These are phyloP conservation scores for Rafetus swinhoei DNA, from an alignment of 2,113 vertebrate genomes.

Conservation along the genomic window DNA sequence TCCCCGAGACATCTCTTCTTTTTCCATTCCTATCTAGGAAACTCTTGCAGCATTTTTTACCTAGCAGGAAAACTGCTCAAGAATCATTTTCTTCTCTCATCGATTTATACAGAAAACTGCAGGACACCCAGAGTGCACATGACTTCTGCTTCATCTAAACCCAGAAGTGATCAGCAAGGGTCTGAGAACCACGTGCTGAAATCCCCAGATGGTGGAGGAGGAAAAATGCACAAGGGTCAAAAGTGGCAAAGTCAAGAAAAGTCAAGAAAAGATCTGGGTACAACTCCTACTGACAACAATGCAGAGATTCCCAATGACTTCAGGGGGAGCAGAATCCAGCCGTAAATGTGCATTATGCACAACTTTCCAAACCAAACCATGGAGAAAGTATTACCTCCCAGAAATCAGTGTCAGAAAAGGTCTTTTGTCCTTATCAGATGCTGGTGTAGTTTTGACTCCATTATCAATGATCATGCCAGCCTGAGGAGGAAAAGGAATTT, in stretches of 20 bases:
- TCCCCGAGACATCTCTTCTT: no score
- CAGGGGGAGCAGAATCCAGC: not conserved
- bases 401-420: conserved; percentile 93
- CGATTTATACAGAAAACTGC: not conserved
- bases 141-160: not conserved
- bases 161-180: not conserved
- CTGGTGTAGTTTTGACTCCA: conserved; percentile 93
- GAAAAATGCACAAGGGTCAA: not conserved
- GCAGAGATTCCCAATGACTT: not conserved
- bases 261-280: not conserved
- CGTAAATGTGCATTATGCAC: not conserved
- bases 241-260: no score
- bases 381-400: conserved; percentile 84
- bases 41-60: no score
- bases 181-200: not conserved
- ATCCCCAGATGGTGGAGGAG: not conserved
- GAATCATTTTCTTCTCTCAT: not conserved
- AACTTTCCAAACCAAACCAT: not conserved
- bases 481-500: conserved; percentile 68
- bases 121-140: not conserved
- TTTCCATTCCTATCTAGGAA: no score
- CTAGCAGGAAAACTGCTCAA: not conserved
- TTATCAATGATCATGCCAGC: conserved; percentile 98
- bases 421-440: conserved; percentile 94
- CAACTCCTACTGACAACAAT: not conserved